Percentiles rank a stretch among this genome's conserved stretches.
These are phyloP conservation scores for Porites australiensis DNA, from an alignment of 64 coral and sea anemone genomes.

Conservation along the genomic window DNA sequence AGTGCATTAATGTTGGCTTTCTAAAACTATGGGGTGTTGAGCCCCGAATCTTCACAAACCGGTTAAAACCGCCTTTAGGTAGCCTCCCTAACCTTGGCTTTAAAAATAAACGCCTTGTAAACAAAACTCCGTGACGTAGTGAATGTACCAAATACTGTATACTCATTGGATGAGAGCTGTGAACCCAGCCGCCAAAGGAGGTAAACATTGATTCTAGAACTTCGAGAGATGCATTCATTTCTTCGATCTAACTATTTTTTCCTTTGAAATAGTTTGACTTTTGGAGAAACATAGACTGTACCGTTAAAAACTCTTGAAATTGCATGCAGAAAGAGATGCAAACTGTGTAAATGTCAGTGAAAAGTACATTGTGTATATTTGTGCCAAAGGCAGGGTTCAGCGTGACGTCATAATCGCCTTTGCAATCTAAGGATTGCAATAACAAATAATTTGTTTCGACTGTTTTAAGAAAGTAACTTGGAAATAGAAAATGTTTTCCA, in stretches of 20 bases:
- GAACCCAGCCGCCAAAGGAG: not conserved
- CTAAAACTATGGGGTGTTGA: not conserved
- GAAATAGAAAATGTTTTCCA: not conserved
- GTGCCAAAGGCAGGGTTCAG: not conserved
- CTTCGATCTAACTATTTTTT: not conserved
- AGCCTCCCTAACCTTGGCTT: not conserved
- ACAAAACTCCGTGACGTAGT: not conserved
- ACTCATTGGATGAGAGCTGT: not conserved
- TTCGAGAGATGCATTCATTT: too few species aligned
- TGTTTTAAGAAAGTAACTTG: not conserved
- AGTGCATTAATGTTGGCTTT: not conserved
- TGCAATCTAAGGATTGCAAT: not conserved
- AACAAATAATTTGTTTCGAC: not conserved
- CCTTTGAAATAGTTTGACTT: not conserved
- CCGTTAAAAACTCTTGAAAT: not conserved
- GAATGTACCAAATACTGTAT: not conserved
- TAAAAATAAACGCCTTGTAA: not conserved
- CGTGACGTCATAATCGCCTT: conserved; percentile 16
- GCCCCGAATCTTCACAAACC: not conserved
- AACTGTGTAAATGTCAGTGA: too few species aligned
- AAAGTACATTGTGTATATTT: not conserved
- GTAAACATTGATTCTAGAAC: too few species aligned
- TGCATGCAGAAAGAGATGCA: not conserved
- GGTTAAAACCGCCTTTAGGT: not conserved
- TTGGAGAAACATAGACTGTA: not conserved